These are phyloP conservation scores for Ochlodes sylvanus DNA, from an alignment of 2,888 invertebrate species.

Conservation along the genomic window DNA sequence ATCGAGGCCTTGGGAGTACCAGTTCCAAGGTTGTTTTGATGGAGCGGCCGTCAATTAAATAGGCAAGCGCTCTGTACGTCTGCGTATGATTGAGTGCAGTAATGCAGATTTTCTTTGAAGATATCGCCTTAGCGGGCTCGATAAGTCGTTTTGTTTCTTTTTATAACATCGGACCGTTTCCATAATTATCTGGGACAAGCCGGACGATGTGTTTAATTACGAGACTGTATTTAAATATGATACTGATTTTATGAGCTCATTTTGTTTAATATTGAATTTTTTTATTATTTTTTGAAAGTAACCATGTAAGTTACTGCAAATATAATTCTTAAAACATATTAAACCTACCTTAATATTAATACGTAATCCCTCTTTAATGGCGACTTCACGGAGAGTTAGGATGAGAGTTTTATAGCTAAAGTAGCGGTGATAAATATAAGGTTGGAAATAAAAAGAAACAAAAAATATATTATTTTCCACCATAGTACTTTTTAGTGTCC, in stretches of 20 bases:
- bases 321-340: no score
- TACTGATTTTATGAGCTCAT: neutral
- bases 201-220: constrained; percentile 26
- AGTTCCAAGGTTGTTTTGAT: constrained; percentile 76
- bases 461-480: no score
- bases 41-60: constrained; percentile 82
- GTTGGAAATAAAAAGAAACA: no score
- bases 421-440: no score
- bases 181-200: constrained; percentile 33
- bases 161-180: constrained; percentile 28
- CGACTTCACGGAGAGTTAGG: no score
- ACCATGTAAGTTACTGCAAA: no score
- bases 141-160: constrained; percentile 47
- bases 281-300: no score
- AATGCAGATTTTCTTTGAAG: constrained; percentile 73
- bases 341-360: no score
- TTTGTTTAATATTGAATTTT: neutral
- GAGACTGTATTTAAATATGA: neutral
- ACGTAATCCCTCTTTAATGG: no score
- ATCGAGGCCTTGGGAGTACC: constrained; percentile 45
- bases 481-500: no score
- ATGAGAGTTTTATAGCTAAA: no score
- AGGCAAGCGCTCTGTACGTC: constrained; percentile 72
- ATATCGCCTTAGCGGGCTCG: constrained; percentile 47
- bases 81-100: constrained; percentile 78